Evolutionary conservation across 2,888 invertebrate species (phyloP).

Genomic region (Cerastis leucographa): DNA sequence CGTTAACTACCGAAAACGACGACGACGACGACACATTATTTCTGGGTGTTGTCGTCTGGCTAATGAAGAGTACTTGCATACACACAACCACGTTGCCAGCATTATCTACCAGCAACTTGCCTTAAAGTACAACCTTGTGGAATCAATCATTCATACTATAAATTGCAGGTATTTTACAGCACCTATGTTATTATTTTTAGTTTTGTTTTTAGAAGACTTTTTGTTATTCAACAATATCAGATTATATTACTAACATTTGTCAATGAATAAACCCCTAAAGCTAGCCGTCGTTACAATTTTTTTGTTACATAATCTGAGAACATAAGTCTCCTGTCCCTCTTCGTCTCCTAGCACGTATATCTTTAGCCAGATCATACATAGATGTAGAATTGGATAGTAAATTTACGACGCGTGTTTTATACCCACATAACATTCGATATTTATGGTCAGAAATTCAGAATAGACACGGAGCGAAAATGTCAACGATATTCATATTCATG

Average conservation of each 20-base stretch:
- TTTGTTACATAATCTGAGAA: slow-evolving; percentile 31
- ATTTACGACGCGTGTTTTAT: slow-evolving; percentile 63
- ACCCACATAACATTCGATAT: slow-evolving; percentile 60
- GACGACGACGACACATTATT: no score
- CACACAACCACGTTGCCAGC: no score
- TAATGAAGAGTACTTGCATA: no score
- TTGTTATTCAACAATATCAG: neutral
- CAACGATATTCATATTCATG: slow-evolving; percentile 41
- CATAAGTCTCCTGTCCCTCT: slow-evolving; percentile 5
- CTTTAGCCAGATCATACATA: slow-evolving; percentile 41
- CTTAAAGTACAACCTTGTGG: no score
- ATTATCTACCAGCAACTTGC: no score
- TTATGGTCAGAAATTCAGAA: slow-evolving; percentile 54
- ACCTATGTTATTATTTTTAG: neutral
- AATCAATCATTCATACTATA: no score
- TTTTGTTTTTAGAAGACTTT: no score
- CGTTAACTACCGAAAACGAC: no score
- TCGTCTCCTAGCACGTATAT: slow-evolving; percentile 33
- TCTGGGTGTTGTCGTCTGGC: no score
- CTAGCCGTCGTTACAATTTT: slow-evolving; percentile 20
- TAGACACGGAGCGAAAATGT: slow-evolving; percentile 54
- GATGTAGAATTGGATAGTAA: slow-evolving; percentile 57
- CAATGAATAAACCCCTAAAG: slow-evolving; percentile 26
- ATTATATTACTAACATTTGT: neutral
- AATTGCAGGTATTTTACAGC: neutral